Percentiles rank a stretch among this genome's conserved stretches.
phyloP scores from a whole-genome alignment of 2,888 invertebrate genomes.

The Cantharis rustica region DNA sequence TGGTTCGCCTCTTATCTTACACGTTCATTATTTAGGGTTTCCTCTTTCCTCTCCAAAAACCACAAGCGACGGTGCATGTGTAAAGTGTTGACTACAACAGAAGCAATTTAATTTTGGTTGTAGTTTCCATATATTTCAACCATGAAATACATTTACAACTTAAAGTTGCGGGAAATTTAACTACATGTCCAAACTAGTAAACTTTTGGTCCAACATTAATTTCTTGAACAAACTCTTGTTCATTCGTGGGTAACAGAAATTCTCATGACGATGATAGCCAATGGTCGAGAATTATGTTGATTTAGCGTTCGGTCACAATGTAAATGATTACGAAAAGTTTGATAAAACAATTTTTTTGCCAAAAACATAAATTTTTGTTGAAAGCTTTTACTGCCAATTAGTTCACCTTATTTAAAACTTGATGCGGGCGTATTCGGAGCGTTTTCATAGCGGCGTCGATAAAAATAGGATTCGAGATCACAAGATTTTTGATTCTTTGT shows the following conservation, averaged over 20 bases:
- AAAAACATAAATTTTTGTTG: not conserved
- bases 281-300: not conserved
- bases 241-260: not conserved
- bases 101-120: not conserved
- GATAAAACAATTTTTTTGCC: not conserved
- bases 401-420: not conserved
- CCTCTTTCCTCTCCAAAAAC: not conserved
- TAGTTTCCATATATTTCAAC: not conserved
- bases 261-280: too few relatives aligned
- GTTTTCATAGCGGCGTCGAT: not conserved
- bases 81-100: not conserved
- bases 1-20: too few relatives aligned
- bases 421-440: not conserved
- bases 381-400: not conserved
- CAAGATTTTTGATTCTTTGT: not conserved
- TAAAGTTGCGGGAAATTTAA: not conserved
- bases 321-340: not conserved
- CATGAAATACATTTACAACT: not conserved
- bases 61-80: not conserved
- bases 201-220: not conserved
- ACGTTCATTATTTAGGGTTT: not conserved
- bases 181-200: not conserved
- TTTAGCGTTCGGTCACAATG: not conserved
- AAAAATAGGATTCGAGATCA: not conserved
- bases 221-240: not conserved